phyloP scores from a whole-genome alignment of 2,797 vertebrate species.

The Borostomias antarcticus region DNA sequence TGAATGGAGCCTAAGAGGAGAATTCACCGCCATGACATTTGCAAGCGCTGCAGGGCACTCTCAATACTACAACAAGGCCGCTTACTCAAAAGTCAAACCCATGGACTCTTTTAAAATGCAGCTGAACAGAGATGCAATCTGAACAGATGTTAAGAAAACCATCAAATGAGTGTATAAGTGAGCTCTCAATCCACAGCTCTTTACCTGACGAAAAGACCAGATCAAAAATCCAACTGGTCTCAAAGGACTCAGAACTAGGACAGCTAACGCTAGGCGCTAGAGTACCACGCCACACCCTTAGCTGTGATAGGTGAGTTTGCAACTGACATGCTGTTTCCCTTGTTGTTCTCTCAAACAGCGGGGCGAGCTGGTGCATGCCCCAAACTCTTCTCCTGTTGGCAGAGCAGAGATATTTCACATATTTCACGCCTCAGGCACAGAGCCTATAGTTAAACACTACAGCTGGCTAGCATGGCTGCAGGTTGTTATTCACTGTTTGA shows the following conservation, averaged over 20 bases:
- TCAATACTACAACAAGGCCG: constrained; percentile 68
- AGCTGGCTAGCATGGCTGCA: constrained; percentile 43
- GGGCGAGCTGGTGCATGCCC: constrained; percentile 59
- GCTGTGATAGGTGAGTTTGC: constrained; percentile 30
- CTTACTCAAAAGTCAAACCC: too few species aligned
- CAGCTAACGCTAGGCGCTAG: not conserved
- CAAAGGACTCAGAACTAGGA: too few species aligned
- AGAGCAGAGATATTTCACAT: constrained; percentile 34
- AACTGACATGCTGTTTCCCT: constrained; percentile 38
- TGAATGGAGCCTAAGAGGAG: constrained; percentile 37
- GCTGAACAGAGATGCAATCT: not conserved
- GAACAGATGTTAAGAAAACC: not conserved
- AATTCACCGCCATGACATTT: constrained; percentile 52
- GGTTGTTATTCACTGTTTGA: constrained; percentile 55
- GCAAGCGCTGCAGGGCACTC: constrained; percentile 42
- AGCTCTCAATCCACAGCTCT: not conserved
- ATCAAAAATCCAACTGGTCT: not conserved
- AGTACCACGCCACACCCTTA: constrained; percentile 17
- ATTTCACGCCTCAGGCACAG: constrained; percentile 31
- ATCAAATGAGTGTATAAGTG: too few species aligned
- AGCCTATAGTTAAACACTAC: constrained; percentile 15
- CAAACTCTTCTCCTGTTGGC: constrained; percentile 42
- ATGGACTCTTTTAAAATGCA: not conserved
- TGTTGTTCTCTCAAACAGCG: constrained; percentile 55
- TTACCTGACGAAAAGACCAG: not conserved